Evolutionary conservation across 2,113 vertebrate species (phyloP).

Genomic region (Ciconia stormi): DNA sequence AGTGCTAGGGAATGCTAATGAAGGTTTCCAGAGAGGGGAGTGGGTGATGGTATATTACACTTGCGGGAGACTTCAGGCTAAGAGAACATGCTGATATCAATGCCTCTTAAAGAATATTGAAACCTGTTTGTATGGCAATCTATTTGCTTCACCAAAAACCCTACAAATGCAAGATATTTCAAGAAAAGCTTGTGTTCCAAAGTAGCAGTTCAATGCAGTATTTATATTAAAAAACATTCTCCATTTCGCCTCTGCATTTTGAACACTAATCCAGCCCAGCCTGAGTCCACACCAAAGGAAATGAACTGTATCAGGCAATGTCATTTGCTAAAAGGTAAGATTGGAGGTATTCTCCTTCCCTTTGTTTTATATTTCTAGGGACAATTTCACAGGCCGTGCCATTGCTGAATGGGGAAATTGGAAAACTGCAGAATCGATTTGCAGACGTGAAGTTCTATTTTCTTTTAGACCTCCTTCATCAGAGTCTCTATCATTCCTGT

Average conservation of each 20-base stretch:
- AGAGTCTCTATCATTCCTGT: conserved; percentile 72
- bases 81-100: neutral
- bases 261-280: conserved; percentile 40
- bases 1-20: neutral
- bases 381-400: conserved; percentile 87
- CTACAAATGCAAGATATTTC: neutral
- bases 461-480: conserved; percentile 80
- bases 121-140: neutral
- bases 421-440: conserved; percentile 88
- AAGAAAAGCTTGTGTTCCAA: neutral
- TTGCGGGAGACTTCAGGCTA: neutral
- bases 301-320: conserved; percentile 73
- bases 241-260: conserved; percentile 20
- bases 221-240: conserved; percentile 39
- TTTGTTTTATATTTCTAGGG: conserved; percentile 78
- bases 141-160: neutral
- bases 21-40: neutral
- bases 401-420: conserved; percentile 82
- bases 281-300: conserved; percentile 32
- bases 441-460: conserved; percentile 85
- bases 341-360: conserved; percentile 70
- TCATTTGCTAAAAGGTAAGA: conserved; percentile 76
- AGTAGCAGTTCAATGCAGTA: neutral
- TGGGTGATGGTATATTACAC: neutral
- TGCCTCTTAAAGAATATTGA: neutral